Conservation (phyloP, 2,797 vertebrate genomes). For the Eidolon dupreanum region DNA sequence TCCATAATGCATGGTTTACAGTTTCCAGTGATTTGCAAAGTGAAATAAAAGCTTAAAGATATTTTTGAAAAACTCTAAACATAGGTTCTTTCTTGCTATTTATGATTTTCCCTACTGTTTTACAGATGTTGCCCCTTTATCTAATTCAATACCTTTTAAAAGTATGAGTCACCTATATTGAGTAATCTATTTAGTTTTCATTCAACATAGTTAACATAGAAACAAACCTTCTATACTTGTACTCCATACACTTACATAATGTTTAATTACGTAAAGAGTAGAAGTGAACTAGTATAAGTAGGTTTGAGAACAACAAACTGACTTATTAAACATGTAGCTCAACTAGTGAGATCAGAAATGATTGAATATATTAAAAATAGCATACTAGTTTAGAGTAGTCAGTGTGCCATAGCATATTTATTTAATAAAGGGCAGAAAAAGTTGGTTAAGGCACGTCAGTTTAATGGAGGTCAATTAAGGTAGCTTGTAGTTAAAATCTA, state of each 20-base stretch:
- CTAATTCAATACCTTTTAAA: slow-evolving; percentile 25
- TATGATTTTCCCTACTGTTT: slow-evolving; percentile 7
- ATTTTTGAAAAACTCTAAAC: slow-evolving; percentile 4
- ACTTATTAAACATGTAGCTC: slow-evolving; percentile 22
- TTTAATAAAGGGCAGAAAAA: slow-evolving; percentile 8
- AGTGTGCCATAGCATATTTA: background rate
- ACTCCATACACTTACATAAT: background rate
- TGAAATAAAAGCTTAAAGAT: slow-evolving; percentile 47
- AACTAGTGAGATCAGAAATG: slow-evolving; percentile 16
- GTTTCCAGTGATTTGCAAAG: slow-evolving; percentile 12
- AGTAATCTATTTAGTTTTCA: slow-evolving; percentile 30
- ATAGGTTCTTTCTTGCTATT: background rate
- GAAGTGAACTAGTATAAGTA: slow-evolving; percentile 26
- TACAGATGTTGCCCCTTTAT: slow-evolving; percentile 39
- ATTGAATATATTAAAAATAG: background rate
- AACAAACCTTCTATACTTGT: background rate
- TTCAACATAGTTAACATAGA: slow-evolving; percentile 6
- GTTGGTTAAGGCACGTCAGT: background rate
- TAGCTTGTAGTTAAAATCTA: slow-evolving; percentile 27
- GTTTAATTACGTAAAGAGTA: background rate
- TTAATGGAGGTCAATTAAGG: slow-evolving; percentile 30
- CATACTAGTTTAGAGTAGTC: background rate
- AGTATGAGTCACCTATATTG: slow-evolving; percentile 10
- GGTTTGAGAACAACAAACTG: background rate
- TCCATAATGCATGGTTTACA: background rate